phyloP scores from a whole-genome alignment of 2,888 invertebrate genomes.

The Ophioninae sp. region DNA sequence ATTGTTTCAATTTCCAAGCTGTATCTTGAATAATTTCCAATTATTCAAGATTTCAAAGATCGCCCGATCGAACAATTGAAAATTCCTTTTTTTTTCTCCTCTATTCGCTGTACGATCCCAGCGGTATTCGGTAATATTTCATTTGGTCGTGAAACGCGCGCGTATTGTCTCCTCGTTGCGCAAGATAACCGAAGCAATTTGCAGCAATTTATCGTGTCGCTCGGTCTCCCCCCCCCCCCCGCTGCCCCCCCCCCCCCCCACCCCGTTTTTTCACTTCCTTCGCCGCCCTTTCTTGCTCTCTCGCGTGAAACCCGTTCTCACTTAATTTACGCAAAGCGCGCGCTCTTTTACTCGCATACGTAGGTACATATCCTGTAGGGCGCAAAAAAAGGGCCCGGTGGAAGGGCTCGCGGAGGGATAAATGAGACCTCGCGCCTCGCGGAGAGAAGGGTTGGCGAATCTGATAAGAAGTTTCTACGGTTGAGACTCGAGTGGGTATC shows the following conservation, averaged over 20 bases:
- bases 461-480: conserved; percentile 61
- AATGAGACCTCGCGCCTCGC: conserved; percentile 22
- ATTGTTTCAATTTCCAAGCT: too few relatives aligned
- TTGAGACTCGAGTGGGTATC: conserved; percentile 36
- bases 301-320: conserved; percentile 40
- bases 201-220: conserved; percentile 47
- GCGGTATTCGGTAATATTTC: neutral
- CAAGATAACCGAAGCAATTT: conserved; percentile 48
- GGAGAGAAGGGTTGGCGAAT: conserved; percentile 55
- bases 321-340: conserved; percentile 51
- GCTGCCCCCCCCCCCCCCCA: too few relatives aligned
- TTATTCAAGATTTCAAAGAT: neutral
- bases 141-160: conserved; percentile 6
- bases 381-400: conserved; percentile 24
- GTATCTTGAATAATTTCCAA: too few relatives aligned
- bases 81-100: neutral
- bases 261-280: conserved; percentile 5
- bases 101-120: neutral
- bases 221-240: conserved; percentile 4
- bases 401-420: conserved; percentile 7
- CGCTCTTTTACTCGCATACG: conserved; percentile 32
- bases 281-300: conserved; percentile 6
- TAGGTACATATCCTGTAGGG: conserved; percentile 54
- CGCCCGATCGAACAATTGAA: neutral
- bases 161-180: conserved; percentile 37